Evolutionary conservation across 1,140 invertebrate genomes (phyloP), one percentile per base, ranked within the genome.

Genomic region (Pseudomyrmex flavicornis): DNA sequence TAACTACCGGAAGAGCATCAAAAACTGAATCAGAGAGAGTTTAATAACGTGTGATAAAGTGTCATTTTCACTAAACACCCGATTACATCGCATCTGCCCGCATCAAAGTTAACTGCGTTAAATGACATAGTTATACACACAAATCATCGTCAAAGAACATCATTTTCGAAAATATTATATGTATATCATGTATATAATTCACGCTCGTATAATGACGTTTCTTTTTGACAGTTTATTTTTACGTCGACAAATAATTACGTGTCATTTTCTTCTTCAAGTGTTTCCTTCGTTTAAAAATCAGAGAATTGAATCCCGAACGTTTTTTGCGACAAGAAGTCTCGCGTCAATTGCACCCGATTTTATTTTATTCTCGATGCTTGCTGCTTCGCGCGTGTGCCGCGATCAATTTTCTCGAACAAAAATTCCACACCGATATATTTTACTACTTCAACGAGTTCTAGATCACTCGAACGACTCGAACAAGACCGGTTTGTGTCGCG

Each of bases 371-470:
- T 69, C 75, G 22, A 12, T 66, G 22, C 35, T 13, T 10, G 59
- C 8, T 62, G 7, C 15, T 35, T 65, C 46, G 35, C 15, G 65
- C 13, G 61, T 35, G 5, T 7, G 35, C 5, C 35, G 22, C 22
- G 26, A 68, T 56, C 75, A 56, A 77, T 77, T 68, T 77, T 69
- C 63, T 77, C 17, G 50, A 12, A 26, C 26, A 77, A 77, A 58
- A 69, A 77, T 77, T 35, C 63, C 17, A 15, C 44, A 5, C 50
- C 50, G 61, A 77, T 75, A 83, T 44, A 2, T 26, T 56, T 72
- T 54, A 54, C 54, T 77, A 76, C 85, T 59, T 56, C 56, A 3
- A 48, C 35, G 65, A 52, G 58, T 82, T 82, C 61, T 72, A 76
- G 70, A 75, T 83, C 61, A 58, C 54, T 76, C 50, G 17, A 56